Conservation (phyloP, 2,113 vertebrate species). For the Tachysurus vachellii region DNA sequence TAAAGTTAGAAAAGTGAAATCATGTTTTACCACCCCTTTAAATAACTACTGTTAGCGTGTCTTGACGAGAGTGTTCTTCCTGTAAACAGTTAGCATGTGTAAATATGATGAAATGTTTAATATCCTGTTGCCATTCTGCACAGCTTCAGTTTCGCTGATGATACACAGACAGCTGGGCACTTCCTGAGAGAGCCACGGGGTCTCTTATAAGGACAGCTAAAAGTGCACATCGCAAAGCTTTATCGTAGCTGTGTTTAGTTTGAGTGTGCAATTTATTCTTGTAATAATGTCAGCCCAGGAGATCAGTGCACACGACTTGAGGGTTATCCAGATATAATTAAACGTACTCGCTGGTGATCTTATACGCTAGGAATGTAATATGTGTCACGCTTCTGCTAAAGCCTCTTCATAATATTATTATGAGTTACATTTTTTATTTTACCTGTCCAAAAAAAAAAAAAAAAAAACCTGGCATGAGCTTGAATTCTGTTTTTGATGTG, state of each 20-base stretch:
- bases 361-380: not conserved
- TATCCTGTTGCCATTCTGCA: constrained; percentile 43
- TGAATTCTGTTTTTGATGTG: not conserved
- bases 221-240: not conserved
- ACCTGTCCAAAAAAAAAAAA: not conserved
- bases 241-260: constrained; percentile 3
- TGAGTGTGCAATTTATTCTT: not conserved
- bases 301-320: not conserved
- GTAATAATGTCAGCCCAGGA: not conserved
- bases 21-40: too few relatives aligned
- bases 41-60: constrained; percentile 3
- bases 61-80: not conserved
- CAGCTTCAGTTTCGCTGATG: constrained; percentile 22
- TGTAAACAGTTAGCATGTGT: constrained; percentile 15
- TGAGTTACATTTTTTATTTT: not conserved
- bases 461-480: not conserved
- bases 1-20: too few relatives aligned
- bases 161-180: constrained; percentile 37
- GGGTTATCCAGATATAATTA: not conserved
- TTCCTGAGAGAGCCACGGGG: constrained; percentile 18
- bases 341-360: not conserved
- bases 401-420: not conserved
- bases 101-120: constrained; percentile 39
- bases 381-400: not conserved
- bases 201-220: constrained; percentile 20